A percentile compares a stretch with the other conserved stretches of the same genome.
These are phyloP conservation scores for Unio pictorum DNA, from an alignment of 2,888 invertebrate genomes.

Conservation along the genomic window DNA sequence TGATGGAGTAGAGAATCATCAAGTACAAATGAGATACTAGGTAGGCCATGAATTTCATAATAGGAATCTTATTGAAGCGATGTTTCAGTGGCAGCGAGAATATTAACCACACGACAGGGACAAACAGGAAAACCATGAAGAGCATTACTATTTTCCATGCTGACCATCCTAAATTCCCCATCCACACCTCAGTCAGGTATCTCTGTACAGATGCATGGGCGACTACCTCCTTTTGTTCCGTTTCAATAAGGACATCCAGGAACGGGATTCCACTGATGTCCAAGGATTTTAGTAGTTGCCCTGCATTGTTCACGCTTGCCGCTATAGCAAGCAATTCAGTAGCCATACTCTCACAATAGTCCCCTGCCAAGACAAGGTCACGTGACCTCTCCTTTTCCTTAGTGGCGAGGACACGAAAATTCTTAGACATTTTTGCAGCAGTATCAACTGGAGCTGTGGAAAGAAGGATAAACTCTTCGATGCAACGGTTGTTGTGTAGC, in stretches of 20 bases:
- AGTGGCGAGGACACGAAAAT: constrained; percentile 82
- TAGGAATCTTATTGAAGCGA: constrained; percentile 97
- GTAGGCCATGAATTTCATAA: constrained; percentile 99
- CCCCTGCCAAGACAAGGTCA: constrained; percentile 94
- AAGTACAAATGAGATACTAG: constrained; percentile 98
- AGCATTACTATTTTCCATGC: constrained; percentile 94
- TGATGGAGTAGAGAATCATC: constrained; percentile 91
- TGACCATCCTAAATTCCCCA: constrained; percentile 96
- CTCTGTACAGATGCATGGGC: constrained; percentile 98
- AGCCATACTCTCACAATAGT: constrained; percentile 98
- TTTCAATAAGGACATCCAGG: constrained; percentile 96
- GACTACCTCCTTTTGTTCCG: constrained; percentile 94
- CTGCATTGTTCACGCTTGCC: constrained; percentile 94
- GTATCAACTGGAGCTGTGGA: constrained; percentile 99
- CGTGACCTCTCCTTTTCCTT: constrained; percentile 98
- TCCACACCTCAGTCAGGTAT: constrained; percentile 95
- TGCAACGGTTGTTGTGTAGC: constrained; percentile 91
- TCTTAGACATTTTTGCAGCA: constrained; percentile 94
- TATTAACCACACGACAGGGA: constrained; percentile 96
- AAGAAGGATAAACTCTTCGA: constrained; percentile 97
- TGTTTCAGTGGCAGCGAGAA: constrained; percentile 96
- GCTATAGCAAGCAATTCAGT: constrained; percentile 95
- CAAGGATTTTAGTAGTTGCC: constrained; percentile 93
- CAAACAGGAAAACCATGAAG: constrained; percentile 83
- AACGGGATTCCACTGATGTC: constrained; percentile 95